phyloP scores from a whole-genome alignment of 1,140 invertebrate genomes.

The Chironomus striatipennis region DNA sequence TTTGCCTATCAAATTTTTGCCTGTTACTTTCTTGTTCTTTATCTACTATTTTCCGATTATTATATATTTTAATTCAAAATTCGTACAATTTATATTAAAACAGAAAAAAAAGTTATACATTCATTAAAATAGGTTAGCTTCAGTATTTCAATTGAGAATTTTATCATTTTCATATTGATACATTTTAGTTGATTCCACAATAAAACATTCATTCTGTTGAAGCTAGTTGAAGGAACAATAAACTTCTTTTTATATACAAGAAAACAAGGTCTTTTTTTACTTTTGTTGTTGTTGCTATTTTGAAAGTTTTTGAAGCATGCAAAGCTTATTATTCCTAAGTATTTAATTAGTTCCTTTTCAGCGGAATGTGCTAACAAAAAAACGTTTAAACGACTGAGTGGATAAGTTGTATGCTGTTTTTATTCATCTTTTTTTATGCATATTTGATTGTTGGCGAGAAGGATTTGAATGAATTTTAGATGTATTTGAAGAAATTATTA shows the following conservation, averaged over 20 bases:
- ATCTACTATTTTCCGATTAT: not conserved
- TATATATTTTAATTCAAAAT: no score
- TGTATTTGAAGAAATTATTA: no score
- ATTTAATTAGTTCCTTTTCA: no score
- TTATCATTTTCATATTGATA: not conserved
- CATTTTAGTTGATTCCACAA: not conserved
- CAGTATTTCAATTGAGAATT: not conserved
- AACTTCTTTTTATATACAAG: slow-evolving; percentile 6
- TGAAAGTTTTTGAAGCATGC: no score
- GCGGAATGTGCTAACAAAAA: no score
- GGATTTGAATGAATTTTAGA: no score
- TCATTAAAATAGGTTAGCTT: not conserved
- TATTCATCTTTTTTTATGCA: no score
- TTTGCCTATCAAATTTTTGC: not conserved
- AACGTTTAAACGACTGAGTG: no score
- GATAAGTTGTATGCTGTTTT: no score
- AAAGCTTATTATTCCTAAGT: no score
- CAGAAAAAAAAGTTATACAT: not conserved
- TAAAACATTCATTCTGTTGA: no score
- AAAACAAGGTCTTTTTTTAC: not conserved
- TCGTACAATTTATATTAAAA: not conserved
- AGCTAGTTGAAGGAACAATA: slow-evolving; percentile 2
- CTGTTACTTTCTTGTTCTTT: not conserved
- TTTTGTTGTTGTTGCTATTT: not conserved
- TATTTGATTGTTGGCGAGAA: no score